Evolutionary conservation across 2,113 vertebrate genomes (phyloP), one percentile per base, ranked within the genome.

Genomic region (Turdus rufiventris): DNA sequence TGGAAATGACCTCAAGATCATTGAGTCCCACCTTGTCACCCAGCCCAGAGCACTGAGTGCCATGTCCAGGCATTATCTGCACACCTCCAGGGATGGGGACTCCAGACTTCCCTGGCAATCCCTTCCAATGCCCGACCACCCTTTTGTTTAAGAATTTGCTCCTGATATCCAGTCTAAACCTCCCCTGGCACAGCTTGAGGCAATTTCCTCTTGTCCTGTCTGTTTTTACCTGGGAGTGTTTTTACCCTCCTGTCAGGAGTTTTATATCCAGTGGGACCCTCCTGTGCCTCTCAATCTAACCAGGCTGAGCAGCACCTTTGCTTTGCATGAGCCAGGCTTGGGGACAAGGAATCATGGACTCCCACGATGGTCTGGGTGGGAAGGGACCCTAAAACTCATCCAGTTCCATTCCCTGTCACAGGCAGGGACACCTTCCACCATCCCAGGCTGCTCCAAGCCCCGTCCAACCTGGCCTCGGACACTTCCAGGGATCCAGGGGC

Each of bases 51-150:
- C 31, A 3, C 34, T 3, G 20, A 54, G 34, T 33, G 31, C 4
- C 71, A 68, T 1, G 0, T 26, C 34, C 87, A 62, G 34, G 1
- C 3, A 0, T 19, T 42, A 21, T 56, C 1, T 13, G 25, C 29
- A 48, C 17, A 83, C 40, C 56, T 48, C 18, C 48, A 76, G 18
- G 17, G 6, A 54, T 23, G 5, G 14, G 4, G 8, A 89, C 31
- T 56, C 54, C 62, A 57, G 3, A 16, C 10, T 29, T 15, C 34
- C 21, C 62, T 61, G 40, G 47, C 14, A 82, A 29, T 29, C 24
- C 16, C 24, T 48, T 7, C 47, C 40, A 48, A 12, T 15, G 47
- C 9, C 29, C 5, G 12, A 23, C 20, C 4, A 18, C 9, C 9
- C 10, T 54, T 62, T 26, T 5, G 2, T 9, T 40, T 7, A 28